Evolutionary conservation across 2,888 invertebrate species (phyloP).

Genomic region (Siphonodentalium dalli): DNA sequence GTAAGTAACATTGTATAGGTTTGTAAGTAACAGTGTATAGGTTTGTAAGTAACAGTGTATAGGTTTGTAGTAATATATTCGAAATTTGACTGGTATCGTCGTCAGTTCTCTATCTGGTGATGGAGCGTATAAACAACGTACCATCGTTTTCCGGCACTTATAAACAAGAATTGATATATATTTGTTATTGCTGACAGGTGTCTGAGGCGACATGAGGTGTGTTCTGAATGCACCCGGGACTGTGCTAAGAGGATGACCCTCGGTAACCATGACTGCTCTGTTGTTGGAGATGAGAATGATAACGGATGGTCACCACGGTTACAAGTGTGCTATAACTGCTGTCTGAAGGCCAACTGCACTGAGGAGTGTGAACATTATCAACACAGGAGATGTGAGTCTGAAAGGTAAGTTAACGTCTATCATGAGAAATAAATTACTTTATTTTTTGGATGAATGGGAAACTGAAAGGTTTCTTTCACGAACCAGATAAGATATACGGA

Average conservation of each 20-base stretch:
- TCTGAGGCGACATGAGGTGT: constrained; percentile 36
- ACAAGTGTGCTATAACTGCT: constrained; percentile 56
- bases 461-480: not conserved
- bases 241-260: constrained; percentile 41
- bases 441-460: not conserved
- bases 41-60: too few species aligned
- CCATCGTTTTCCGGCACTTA: too few species aligned
- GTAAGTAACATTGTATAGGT: too few species aligned
- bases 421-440: not conserved
- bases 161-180: not conserved
- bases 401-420: constrained; percentile 39
- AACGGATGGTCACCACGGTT: constrained; percentile 59
- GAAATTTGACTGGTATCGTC: too few species aligned
- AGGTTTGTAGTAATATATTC: too few species aligned
- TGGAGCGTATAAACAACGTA: too few species aligned
- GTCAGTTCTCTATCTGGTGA: not conserved
- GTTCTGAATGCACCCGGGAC: constrained; percentile 45
- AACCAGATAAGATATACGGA: not conserved
- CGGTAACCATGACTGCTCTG: constrained; percentile 43
- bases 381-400: constrained; percentile 46
- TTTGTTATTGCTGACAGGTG: constrained; percentile 37
- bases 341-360: constrained; percentile 51
- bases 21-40: too few species aligned
- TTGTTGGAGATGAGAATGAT: constrained; percentile 51
- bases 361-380: constrained; percentile 53